Evolutionary conservation across 2,797 vertebrate species (phyloP), one percentile per base, ranked within the genome.

Genomic region (Denticeps clupeoides): DNA sequence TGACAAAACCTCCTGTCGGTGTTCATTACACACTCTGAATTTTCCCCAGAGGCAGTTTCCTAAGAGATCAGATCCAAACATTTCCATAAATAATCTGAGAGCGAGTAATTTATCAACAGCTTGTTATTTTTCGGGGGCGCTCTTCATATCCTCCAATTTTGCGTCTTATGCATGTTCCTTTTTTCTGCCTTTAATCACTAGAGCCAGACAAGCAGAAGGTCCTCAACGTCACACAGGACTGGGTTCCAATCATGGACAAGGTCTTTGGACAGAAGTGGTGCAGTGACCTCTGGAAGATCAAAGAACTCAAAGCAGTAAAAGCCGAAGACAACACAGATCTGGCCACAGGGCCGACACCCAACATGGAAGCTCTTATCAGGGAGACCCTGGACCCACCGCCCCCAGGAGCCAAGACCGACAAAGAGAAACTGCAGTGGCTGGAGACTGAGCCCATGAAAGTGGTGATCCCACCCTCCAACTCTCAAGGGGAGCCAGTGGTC

Each of bases 261-360:
- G 83, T 83, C 28, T 84, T 83, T 0, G 81, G 81, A n/a, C 80
- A 82, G 73, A 80, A 79, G 65, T 83, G 79, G 81, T 80, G 79
- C 69, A 72, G 72, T 1, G 79, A 83, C 10, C 37, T 78, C 12
- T 82, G 79, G 79, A 70, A 77, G 49, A 47, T 75, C 15, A 78
- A 75, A 33, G 74, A 75, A 51, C 44, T 67, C 12, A 5, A 38
- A 27, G 27, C 4, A 59, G 53, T 4, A 60, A 53, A 1, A 49
- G 45, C 28, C 29, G 50, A 1, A 23, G 13, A n/a, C 42, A 12
- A 12, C 35, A 15, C 15, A 1, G 25, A 26, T 5, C 28, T 25
- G 2, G 56, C 48, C 3, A 51, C 55, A 0, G 56, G 49, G 29
- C 12, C 63, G 2, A 1, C 57, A 27, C 40, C 65, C 0, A 19